Evolutionary conservation across 2,113 vertebrate species (phyloP).

Genomic region (Syngnathus scovelli): DNA sequence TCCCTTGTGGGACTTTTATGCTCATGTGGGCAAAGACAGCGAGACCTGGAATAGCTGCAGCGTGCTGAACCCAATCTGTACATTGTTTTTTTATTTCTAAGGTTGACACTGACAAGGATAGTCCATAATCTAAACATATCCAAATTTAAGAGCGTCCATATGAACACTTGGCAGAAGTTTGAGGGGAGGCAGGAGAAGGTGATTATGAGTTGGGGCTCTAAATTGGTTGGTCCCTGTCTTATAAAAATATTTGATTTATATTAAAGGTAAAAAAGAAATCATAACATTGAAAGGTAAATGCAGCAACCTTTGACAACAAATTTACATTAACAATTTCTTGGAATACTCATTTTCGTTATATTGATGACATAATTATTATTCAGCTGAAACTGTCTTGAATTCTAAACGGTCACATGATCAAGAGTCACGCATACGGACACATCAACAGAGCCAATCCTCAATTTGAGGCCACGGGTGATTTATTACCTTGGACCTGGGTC

Average conservation of each 20-base stretch:
- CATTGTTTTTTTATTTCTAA: no score
- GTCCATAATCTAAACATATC: not conserved
- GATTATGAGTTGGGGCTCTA: not conserved
- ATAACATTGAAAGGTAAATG: not conserved
- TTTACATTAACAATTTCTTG: not conserved
- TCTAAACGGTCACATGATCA: not conserved
- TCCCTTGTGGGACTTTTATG: not conserved
- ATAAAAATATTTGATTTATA: not conserved
- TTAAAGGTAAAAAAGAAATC: not conserved
- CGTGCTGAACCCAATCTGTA: no score
- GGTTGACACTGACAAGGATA: not conserved
- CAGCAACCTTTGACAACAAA: not conserved
- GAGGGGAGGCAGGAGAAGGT: not conserved
- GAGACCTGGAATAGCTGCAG: not conserved
- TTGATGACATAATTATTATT: not conserved
- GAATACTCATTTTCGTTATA: not conserved
- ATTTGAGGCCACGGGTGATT: not conserved
- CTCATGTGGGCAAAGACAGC: not conserved
- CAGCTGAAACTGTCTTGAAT: not conserved
- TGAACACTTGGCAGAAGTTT: not conserved
- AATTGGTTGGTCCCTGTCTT: not conserved
- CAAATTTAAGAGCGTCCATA: not conserved
- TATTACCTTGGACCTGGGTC: constrained; percentile 47
- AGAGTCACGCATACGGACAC: not conserved
- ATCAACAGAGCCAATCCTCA: not conserved